These are phyloP conservation scores for Blastobasis adustella DNA, from an alignment of 2,888 invertebrate genomes.

Conservation along the genomic window DNA sequence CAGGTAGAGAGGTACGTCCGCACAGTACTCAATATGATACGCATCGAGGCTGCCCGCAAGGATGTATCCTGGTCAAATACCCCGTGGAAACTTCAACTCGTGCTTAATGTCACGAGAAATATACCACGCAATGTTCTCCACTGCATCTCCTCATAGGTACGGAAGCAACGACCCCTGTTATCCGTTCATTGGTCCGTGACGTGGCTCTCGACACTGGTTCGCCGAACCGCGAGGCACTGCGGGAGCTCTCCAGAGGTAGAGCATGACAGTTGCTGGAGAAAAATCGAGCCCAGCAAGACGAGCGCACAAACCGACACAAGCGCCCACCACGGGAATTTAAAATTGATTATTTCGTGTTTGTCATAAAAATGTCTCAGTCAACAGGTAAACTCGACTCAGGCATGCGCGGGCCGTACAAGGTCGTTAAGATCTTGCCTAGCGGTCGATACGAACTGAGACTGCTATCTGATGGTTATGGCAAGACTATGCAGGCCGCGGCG, in stretches of 20 bases:
- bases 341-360: conserved; percentile 3
- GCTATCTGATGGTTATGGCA: conserved; percentile 5
- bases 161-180: not conserved
- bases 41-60: conserved; percentile 4
- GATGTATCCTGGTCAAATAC: conserved; percentile 1
- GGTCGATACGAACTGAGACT: conserved; percentile 9
- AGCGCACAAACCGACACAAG: not conserved
- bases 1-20: conserved; percentile 7
- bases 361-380: conserved; percentile 4
- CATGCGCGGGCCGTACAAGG: conserved; percentile 10
- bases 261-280: not conserved
- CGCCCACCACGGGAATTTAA: not conserved
- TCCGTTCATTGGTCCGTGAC: not conserved
- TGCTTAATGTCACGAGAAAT: conserved; percentile 4
- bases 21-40: conserved; percentile 7
- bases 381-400: conserved; percentile 8
- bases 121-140: conserved; percentile 1
- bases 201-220: not conserved
- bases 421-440: conserved; percentile 3
- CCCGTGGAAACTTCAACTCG: conserved; percentile 7
- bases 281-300: not conserved
- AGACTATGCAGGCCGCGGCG: conserved; percentile 9
- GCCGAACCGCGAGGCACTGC: not conserved
- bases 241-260: not conserved
- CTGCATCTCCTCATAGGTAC: conserved; percentile 2